phyloP scores from a whole-genome alignment of 1,140 invertebrate species.

The Drosophila sechellia region DNA sequence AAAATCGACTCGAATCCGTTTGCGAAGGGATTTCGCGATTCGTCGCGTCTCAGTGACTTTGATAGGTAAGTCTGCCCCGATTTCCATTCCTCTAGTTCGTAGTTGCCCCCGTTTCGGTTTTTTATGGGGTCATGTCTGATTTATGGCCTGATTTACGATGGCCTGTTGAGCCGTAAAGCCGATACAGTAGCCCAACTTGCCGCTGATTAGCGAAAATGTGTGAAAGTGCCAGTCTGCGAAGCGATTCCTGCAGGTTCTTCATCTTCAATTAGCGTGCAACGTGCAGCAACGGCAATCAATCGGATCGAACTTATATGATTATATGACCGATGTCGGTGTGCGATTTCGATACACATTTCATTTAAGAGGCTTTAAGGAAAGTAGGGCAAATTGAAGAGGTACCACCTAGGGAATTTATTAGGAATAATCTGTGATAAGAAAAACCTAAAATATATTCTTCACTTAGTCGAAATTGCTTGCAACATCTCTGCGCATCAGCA shows the following conservation, averaged over 20 bases:
- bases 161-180: conserved; percentile 46
- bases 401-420: neutral
- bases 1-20: conserved; percentile 99
- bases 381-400: neutral
- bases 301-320: conserved; percentile 10
- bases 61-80: conserved; percentile 86
- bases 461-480: neutral
- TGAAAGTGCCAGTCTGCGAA: conserved; percentile 54
- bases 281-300: conserved; percentile 23
- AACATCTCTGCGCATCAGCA: conserved; percentile 10
- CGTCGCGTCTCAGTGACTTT: conserved; percentile 96
- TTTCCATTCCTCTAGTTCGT: neutral
- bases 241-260: conserved; percentile 10
- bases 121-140: conserved; percentile 56
- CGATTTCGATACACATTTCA: neutral
- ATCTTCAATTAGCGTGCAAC: conserved; percentile 53
- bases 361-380: neutral
- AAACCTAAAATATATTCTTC: neutral
- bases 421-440: neutral
- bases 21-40: conserved; percentile 97
- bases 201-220: conserved; percentile 77
- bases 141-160: conserved; percentile 63
- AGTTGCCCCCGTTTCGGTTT: conserved; percentile 42
- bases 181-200: conserved; percentile 61
- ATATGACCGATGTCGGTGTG: neutral